Evolutionary conservation across 2,797 vertebrate species (phyloP).

Genomic region (Chlorospingus semifuscus): DNA sequence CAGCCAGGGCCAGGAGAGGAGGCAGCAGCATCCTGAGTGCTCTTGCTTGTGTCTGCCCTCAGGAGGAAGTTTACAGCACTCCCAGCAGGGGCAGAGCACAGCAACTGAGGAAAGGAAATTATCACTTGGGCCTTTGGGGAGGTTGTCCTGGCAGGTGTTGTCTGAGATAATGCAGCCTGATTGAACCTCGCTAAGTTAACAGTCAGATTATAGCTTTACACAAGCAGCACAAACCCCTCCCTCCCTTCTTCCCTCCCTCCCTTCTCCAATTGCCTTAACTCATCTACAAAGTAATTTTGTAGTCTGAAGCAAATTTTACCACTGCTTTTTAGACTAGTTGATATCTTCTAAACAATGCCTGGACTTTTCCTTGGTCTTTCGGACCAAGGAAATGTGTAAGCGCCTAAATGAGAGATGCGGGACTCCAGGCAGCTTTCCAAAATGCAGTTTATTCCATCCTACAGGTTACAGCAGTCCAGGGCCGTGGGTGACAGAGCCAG

Average conservation of each 20-base stretch:
- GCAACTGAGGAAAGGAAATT: not conserved
- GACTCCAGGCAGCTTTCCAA: too few relatives aligned
- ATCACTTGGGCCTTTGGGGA: not conserved
- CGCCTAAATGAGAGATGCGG: too few relatives aligned
- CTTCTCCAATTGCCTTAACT: too few relatives aligned
- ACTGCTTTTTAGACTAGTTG: not conserved
- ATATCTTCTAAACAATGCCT: not conserved
- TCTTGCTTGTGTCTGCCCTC: fast-evolving
- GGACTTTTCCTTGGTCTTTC: not conserved
- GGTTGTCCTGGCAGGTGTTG: not conserved
- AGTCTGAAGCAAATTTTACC: not conserved
- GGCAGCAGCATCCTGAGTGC: not conserved
- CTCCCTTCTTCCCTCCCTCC: not conserved
- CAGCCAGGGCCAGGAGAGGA: not conserved
- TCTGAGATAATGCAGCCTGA: not conserved
- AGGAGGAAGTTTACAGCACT: not conserved
- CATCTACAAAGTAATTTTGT: not conserved
- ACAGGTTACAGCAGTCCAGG: too few relatives aligned
- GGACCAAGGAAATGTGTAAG: not conserved
- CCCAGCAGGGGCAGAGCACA: not conserved
- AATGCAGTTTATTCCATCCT: too few relatives aligned
- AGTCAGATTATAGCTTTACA: not conserved
- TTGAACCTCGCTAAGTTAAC: not conserved
- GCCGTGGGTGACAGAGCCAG: too few relatives aligned
- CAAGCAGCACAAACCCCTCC: not conserved